These are phyloP conservation scores for Spheniscus mendiculus DNA, from an alignment of 2,113 vertebrate species.

Conservation along the genomic window DNA sequence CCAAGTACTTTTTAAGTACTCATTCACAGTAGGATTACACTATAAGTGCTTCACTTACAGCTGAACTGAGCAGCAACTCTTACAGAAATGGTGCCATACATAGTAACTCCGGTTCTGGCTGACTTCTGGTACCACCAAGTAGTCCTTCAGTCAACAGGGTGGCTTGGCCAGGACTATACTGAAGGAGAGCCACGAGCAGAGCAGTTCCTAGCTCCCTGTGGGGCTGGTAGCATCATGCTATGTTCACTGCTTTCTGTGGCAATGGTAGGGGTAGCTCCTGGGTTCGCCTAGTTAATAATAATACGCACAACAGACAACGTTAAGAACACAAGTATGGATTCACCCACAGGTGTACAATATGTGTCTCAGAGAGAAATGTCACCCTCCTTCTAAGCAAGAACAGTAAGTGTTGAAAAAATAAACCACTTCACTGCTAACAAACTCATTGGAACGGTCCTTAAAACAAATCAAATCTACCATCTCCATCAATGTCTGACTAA, in stretches of 20 bases:
- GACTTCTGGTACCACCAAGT: neutral
- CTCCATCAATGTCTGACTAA: constrained; percentile 50
- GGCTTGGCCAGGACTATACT: neutral
- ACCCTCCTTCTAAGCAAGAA: neutral
- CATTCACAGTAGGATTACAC: neutral
- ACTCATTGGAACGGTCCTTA: neutral
- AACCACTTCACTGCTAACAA: neutral
- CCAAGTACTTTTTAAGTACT: neutral
- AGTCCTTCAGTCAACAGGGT: neutral
- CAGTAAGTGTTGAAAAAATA: neutral
- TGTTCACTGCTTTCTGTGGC: neutral
- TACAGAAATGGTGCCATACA: neutral
- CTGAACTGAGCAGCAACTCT: neutral
- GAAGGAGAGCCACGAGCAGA: neutral
- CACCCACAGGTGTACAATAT: neutral
- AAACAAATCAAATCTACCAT: constrained; percentile 32
- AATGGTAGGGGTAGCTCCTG: neutral
- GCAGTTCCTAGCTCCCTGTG: neutral
- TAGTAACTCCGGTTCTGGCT: neutral
- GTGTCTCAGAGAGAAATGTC: neutral
- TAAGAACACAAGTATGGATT: neutral
- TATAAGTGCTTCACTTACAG: neutral
- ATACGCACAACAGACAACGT: neutral
- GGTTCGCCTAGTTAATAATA: neutral
- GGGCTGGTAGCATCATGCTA: neutral